phyloP scores from a whole-genome alignment of 2,113 vertebrate genomes.

The Dasypus novemcinctus region DNA sequence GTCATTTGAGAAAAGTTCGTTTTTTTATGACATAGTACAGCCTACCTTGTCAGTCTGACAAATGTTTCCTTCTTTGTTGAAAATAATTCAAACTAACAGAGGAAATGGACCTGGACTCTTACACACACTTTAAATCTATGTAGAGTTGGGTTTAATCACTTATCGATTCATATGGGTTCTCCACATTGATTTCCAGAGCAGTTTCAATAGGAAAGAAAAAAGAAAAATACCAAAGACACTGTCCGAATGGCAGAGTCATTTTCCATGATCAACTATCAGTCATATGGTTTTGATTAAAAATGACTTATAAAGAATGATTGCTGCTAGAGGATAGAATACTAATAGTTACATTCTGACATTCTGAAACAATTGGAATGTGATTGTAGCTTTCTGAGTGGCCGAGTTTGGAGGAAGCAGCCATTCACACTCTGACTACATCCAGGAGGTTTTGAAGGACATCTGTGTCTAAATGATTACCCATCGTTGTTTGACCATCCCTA shows the following conservation, averaged over 20 bases:
- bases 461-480: background rate
- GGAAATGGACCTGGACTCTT: slow-evolving; percentile 42
- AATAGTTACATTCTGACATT: slow-evolving; percentile 75
- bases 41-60: slow-evolving; percentile 63
- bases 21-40: slow-evolving; percentile 39
- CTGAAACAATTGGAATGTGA: slow-evolving; percentile 68
- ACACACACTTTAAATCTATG: slow-evolving; percentile 64
- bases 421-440: background rate
- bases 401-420: slow-evolving; percentile 66
- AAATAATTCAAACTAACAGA: slow-evolving; percentile 79
- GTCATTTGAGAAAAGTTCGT: background rate
- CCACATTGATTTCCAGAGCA: slow-evolving; percentile 62
- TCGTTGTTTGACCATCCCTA: background rate
- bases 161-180: slow-evolving; percentile 78
- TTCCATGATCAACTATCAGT: slow-evolving; percentile 78
- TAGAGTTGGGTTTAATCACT: slow-evolving; percentile 77
- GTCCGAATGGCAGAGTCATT: slow-evolving; percentile 78
- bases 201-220: slow-evolving; percentile 65
- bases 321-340: slow-evolving; percentile 74
- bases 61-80: slow-evolving; percentile 67
- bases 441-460: background rate
- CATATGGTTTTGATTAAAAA: slow-evolving; percentile 77
- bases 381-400: slow-evolving; percentile 66
- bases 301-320: slow-evolving; percentile 77
- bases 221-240: slow-evolving; percentile 74